Evolutionary conservation across 2,797 vertebrate species (phyloP).

Genomic region (Tolypeutes matacus): DNA sequence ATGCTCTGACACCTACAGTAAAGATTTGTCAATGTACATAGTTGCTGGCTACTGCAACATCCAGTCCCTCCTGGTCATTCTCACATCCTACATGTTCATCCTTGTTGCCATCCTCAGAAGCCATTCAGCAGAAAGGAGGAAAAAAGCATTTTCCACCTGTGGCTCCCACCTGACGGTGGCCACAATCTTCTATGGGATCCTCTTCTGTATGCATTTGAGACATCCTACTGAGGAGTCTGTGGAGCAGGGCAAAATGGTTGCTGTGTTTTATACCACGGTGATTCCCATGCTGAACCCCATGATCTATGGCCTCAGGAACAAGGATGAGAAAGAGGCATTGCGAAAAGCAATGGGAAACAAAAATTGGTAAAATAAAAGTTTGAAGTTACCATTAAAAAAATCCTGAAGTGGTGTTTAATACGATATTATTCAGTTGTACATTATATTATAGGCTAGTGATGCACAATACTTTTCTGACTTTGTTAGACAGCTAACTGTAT

Average conservation of each 20-base stretch:
- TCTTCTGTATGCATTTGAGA: slow-evolving; percentile 44
- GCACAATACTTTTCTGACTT: background rate
- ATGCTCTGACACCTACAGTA: slow-evolving; percentile 65
- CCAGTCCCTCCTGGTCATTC: slow-evolving; percentile 45
- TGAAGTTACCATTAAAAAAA: background rate
- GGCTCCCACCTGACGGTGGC: slow-evolving; percentile 45
- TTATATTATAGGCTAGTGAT: background rate
- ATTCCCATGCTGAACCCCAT: slow-evolving; percentile 62
- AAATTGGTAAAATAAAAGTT: background rate
- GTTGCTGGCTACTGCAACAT: background rate
- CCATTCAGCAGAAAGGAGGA: slow-evolving; percentile 31
- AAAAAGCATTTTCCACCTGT: too few species aligned
- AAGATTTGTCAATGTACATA: slow-evolving; percentile 45
- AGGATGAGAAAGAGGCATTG: slow-evolving; percentile 54
- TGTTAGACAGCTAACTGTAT: background rate
- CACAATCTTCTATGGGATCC: slow-evolving; percentile 8
- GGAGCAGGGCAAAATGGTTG: slow-evolving; percentile 13
- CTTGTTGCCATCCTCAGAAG: background rate
- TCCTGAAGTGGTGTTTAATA: background rate
- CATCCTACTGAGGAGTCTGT: background rate
- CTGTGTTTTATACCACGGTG: slow-evolving; percentile 39
- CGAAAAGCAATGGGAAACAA: slow-evolving; percentile 1
- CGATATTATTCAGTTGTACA: background rate
- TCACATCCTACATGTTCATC: slow-evolving; percentile 54
- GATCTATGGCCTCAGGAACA: slow-evolving; percentile 56